Conservation (phyloP, 2,888 invertebrate species). For the Xiphydria camelus region DNA sequence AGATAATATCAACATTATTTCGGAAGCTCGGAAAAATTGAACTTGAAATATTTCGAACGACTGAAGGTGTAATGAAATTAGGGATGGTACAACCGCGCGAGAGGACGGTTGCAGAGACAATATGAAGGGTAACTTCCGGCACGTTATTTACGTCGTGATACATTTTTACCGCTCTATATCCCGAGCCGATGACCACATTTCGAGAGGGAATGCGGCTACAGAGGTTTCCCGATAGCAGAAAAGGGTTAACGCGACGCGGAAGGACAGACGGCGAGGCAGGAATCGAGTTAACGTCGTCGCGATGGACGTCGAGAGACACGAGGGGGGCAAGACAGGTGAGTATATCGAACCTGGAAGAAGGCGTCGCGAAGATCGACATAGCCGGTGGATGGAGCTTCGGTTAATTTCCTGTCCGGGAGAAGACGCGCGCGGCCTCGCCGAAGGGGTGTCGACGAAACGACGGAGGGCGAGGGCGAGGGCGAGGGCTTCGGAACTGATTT, state of each 20-base stretch:
- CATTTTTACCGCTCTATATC: too few species aligned
- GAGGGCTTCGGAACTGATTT: conserved; percentile 17
- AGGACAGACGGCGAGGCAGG: neutral
- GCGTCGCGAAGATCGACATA: conserved; percentile 5
- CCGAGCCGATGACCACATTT: too few species aligned
- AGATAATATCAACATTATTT: too few species aligned
- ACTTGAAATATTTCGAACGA: too few species aligned
- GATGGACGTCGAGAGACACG: neutral
- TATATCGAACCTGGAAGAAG: conserved; percentile 8
- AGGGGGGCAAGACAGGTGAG: too few species aligned
- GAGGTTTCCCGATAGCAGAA: too few species aligned
- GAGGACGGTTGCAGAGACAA: conserved; percentile 1
- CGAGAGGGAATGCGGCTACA: too few species aligned
- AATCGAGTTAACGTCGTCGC: conserved; percentile 13
- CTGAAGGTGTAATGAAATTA: too few species aligned
- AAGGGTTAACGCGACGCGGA: neutral
- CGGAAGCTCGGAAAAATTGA: too few species aligned
- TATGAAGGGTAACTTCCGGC: too few species aligned
- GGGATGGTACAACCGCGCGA: too few species aligned
- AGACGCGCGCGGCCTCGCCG: conserved; percentile 1
- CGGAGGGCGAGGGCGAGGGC: conserved; percentile 2
- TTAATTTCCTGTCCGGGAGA: conserved; percentile 35
- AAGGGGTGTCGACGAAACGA: conserved; percentile 4
- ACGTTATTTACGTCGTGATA: too few species aligned
- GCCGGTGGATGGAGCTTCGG: conserved; percentile 31